Evolutionary conservation across 2,888 invertebrate species (phyloP), one percentile per base, ranked within the genome.

Genomic region (Drosophila robusta): DNA sequence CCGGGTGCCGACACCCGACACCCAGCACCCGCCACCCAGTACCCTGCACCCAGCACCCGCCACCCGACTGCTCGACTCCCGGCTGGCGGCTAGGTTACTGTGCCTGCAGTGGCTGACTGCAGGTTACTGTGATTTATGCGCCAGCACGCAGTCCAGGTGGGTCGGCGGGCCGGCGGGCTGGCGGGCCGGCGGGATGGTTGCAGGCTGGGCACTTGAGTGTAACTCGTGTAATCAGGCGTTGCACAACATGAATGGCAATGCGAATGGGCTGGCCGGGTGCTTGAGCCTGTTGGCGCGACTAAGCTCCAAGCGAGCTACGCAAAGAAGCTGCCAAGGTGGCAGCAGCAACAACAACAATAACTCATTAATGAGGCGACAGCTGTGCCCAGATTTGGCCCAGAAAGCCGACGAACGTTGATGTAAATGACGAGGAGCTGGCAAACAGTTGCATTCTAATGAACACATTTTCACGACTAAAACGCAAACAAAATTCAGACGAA

Each of bases 401-500:
- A 44, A 46, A 41, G 26, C 26, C 12, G 22, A n/a, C 18, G 14
- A 51, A 22, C 29, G 24, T 51, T n/a, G 56, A 51, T 55, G 58
- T 36, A 45, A 50, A 62, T 46, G 57, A 46, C 49, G 61, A 68
- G 64, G 14, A 66, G 44, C 61, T 66, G 57, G 54, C 75, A 82
- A 74, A 77, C 78, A 80, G 78, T 75, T 70, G 78, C 73, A 73
- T 68, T 84, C 87, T 83, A 83, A 83, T 87, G 73, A 87, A 83
- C 71, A 73, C 76, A 78, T 54, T 58, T 41, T n/a, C 42, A 54
- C 34, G 12, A 24, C 44, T 16, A 11, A 50, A 34, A 12, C 26
- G 26, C 47, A 36, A 39, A 57, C 44, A 34, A 38, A 60, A 24
- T 12, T 11, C 41, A n/a, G 22, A 6, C 7, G 24, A 11, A 50